Evolutionary conservation across 1,140 invertebrate species (phyloP).

Genomic region (Camponotus floridanus): DNA sequence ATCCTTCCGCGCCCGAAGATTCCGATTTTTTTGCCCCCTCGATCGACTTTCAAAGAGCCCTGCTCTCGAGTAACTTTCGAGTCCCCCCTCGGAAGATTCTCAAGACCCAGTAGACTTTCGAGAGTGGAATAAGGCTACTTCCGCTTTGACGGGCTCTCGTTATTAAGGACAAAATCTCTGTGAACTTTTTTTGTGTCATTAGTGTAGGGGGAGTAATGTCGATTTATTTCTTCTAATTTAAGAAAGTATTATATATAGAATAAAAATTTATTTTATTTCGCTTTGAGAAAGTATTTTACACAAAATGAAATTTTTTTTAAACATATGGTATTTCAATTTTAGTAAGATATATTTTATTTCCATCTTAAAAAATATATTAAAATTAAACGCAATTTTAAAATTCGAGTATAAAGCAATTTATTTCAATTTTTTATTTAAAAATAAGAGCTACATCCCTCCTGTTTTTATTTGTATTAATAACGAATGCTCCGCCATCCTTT

Average conservation of each 20-base stretch:
- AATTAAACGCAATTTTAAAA: neutral
- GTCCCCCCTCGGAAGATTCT: too few relatives aligned
- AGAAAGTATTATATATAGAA: too few relatives aligned
- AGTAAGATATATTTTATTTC: neutral
- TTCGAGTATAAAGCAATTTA: neutral
- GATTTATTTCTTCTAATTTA: too few relatives aligned
- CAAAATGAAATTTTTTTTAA: too few relatives aligned
- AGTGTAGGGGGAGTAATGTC: neutral
- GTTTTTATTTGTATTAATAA: slow-evolving; percentile 7
- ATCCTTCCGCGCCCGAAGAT: neutral
- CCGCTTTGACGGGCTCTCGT: neutral
- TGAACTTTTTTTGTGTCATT: neutral
- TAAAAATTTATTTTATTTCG: too few relatives aligned
- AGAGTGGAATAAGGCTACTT: neutral
- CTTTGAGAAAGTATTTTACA: neutral
- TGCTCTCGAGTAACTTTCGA: neutral
- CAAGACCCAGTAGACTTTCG: too few relatives aligned
- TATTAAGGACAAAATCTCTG: neutral
- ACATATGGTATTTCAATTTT: neutral
- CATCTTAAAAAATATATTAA: neutral
- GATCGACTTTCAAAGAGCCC: neutral
- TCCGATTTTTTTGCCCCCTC: neutral
- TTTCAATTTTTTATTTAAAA: neutral
- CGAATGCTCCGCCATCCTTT: neutral
- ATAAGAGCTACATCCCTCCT: too few relatives aligned